Evolutionary conservation across 2,113 vertebrate species (phyloP), one percentile per base, ranked within the genome.

Genomic region (Hoplias malabaricus): DNA sequence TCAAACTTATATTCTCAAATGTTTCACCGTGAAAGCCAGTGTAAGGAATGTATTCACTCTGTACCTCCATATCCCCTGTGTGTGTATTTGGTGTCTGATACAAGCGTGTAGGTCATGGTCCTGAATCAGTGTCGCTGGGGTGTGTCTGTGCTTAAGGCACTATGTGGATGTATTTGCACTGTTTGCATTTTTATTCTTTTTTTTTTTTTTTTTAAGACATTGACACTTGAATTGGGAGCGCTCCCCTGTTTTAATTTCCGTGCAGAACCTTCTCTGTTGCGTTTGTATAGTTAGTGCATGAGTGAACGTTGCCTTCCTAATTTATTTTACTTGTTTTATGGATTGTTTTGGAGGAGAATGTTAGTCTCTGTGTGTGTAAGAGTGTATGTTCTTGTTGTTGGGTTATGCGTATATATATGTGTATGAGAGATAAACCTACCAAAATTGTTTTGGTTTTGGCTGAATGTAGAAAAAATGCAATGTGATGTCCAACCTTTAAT

Each of bases 221-320:
- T n/a, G 34, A 59, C 19, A 71, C 71, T 73, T 73, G 21, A 74
- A 68, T 21, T 33, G 33, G 43, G 14, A 43, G 38, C 66, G 33
- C 69, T 67, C 54, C 25, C 27, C 4, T 38, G n/a, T 56, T 82
- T 78, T 78, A 27, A 68, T 75, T 75, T 71, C 23, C 29, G 68
- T 70, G 65, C 62, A 46, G 13, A 76, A 48, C 61, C 42, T 38
- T 83, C 29, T 70, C 70, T 66, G 57, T 80, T 61, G 50, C 10
- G 25, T 72, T 84, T 79, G 76, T 81, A 69, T 43, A 46, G n/a
- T 46, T 76, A 63, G 67, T 81, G 79, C 76, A 84, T 84, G 82
- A 68, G 50, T 84, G 59, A 59, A 81, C 62, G 61, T 84, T 38
- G 48, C 71, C 53, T 80, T 81, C 77, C 31, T 78, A 74, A 83